Evolutionary conservation across 2,888 invertebrate species (phyloP), one percentile per base, ranked within the genome.

Genomic region (Drosophila putrida): DNA sequence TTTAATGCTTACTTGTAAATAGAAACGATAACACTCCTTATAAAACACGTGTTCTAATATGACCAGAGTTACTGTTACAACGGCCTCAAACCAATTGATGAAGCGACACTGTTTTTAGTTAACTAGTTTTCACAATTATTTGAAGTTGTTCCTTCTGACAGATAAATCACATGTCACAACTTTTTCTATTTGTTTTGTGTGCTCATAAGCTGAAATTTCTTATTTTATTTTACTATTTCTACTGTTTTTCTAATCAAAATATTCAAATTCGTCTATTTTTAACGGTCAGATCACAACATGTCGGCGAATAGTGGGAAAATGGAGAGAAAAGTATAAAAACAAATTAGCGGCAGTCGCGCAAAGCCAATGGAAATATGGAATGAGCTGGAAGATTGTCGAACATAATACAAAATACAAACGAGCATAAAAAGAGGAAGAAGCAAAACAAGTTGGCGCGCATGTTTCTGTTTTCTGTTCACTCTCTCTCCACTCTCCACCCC

Each of bases 361-460:
- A 31, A 53, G n/a, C 54, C 20, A 51, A 25, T 66, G 60, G 33
- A 60, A 57, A 35, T 20, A 20, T 66, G 71, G 61, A 77, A 75
- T 61, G 60, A 62, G 49, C 73, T 73, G 58, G 57, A 75, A 75
- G 46, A 15, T 58, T 64, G 28, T 35, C 55, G 59, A 62, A 76
- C 53, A 53, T 20, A 49, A 46, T 15, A 57, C 36, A 25, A 62
- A 55, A 43, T 31, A 43, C n/a, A 50, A 54, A 11, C 36, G 25
- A 54, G 53, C 64, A 64, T 44, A 46, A 57, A 57, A 44, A 57
- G 41, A 64, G 50, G 27, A 55, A 51, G 57, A 47, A 60, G 53
- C 55, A 75, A 81, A 77, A 75, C 72, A 83, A 80, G 78, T 83
- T 71, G 68, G 59, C 57, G 69, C 71, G 71, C 70, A 78, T 71